These are phyloP conservation scores for Mus caroli DNA, from an alignment of 2,797 vertebrate species.

Conservation along the genomic window DNA sequence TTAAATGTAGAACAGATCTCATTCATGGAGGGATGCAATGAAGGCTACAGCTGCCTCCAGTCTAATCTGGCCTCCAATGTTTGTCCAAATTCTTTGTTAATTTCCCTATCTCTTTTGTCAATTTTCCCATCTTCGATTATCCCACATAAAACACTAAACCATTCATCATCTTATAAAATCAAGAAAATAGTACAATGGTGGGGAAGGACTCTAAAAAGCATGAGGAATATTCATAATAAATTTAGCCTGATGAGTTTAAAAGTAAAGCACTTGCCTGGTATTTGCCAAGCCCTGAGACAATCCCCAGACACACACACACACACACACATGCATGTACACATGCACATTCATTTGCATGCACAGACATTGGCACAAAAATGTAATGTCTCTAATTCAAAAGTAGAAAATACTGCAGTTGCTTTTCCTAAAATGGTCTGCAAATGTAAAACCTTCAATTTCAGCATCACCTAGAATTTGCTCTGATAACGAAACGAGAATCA, in stretches of 20 bases:
- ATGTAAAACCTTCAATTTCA: neutral
- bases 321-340: neutral
- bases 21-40: neutral
- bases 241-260: neutral
- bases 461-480: neutral
- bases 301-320: neutral
- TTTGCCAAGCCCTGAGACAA: neutral
- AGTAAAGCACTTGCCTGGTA: neutral
- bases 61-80: neutral
- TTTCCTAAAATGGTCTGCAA: neutral
- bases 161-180: neutral
- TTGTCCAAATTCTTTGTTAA: neutral
- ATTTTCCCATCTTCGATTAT: neutral
- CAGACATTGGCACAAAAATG: neutral
- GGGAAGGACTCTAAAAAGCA: neutral
- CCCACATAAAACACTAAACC: neutral
- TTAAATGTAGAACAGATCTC: neutral
- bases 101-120: neutral
- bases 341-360: neutral
- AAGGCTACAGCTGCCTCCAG: neutral
- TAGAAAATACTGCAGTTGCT: neutral
- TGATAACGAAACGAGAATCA: neutral
- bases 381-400: neutral
- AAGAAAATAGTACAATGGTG: neutral
- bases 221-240: conserved; percentile 30